Base-by-base conservation (phyloP, 2,888 invertebrate genomes). In the Heterodera filipjevi region DNA sequence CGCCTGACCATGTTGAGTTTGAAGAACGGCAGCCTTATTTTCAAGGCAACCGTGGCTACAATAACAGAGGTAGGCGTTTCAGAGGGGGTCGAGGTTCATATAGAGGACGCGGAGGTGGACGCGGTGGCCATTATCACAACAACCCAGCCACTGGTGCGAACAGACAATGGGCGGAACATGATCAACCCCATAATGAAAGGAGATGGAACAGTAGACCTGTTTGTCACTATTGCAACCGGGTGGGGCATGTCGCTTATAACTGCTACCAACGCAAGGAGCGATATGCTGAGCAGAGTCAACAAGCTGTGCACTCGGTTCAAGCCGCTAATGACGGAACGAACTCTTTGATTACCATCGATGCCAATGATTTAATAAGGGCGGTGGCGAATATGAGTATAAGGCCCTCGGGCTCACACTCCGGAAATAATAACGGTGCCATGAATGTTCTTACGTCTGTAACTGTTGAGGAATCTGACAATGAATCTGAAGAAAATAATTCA, bases 341-440 rank as follows among this genome's bases (percentile, higher is more conserved):
- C 12, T 59, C 59, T 8, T 10, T 59, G 27, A n/a, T 59, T 12
- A 59, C 59, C 10, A 59, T 59, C 10, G 59, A 59, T 8, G 59
- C 59, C 8, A 59, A 59, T 27, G 59, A 59, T 5, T 12, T 59
- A n/a, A 59, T 59, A 3, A n/a, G 59, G 22, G 59, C 59, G 0
- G 27, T 59, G 12, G 59, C 59, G 27, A 59, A 59, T 27, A n/a
- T 59, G 27, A 59, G 59, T 27, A 59, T 59, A 27, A 59, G 12
- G 59, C 59, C 59, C 27, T 59, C 59, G 59, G 59, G 59, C 27
- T 10, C 59, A 59, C 59, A 59, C n/a, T 59, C 59, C 59, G 27
- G 59, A 59, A 59, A 59, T n/a, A 27, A 59, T 27, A 27, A n/a
- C n/a, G 59, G 59, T 8, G 27, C 59, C 8, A 59, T 59, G 59